Evolutionary conservation across 2,888 invertebrate species (phyloP).

Genomic region (Fissipunctia ypsillon): DNA sequence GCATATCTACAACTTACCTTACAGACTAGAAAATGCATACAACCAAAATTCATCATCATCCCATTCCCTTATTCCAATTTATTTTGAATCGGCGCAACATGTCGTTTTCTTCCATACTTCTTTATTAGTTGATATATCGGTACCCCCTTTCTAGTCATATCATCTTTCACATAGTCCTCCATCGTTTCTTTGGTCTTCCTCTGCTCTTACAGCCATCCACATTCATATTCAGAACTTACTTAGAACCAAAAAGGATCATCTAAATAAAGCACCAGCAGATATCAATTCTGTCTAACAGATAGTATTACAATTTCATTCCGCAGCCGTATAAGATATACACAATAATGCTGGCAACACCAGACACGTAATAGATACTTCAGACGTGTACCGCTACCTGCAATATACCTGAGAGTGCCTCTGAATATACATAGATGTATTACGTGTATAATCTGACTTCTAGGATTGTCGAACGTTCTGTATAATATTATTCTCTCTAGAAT

Average conservation of each 20-base stretch:
- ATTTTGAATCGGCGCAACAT: no score
- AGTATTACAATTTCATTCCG: slow-evolving; percentile 27
- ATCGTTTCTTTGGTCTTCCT: no score
- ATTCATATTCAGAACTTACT: no score
- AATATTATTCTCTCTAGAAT: slow-evolving; percentile 45
- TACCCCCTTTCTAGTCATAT: no score
- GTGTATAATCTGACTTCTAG: slow-evolving; percentile 46
- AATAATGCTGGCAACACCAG: slow-evolving; percentile 34
- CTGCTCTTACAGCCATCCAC: no score
- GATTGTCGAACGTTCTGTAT: slow-evolving; percentile 45
- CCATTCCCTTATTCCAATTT: no score
- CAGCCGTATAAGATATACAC: slow-evolving; percentile 33
- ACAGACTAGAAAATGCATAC: not conserved
- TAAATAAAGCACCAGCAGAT: slow-evolving; percentile 5
- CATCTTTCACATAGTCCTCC: no score
- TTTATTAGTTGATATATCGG: no score
- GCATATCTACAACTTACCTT: no score
- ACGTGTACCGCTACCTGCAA: slow-evolving; percentile 44
- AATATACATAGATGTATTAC: slow-evolving; percentile 32
- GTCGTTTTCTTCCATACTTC: no score
- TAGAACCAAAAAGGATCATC: no score
- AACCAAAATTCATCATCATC: no score
- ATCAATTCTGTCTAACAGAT: slow-evolving; percentile 28
- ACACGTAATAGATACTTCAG: slow-evolving; percentile 53
- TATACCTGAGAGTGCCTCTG: slow-evolving; percentile 33